Evolutionary conservation across 2,113 vertebrate genomes (phyloP), one percentile per base, ranked within the genome.

Genomic region (Herpetotheres cachinnans): DNA sequence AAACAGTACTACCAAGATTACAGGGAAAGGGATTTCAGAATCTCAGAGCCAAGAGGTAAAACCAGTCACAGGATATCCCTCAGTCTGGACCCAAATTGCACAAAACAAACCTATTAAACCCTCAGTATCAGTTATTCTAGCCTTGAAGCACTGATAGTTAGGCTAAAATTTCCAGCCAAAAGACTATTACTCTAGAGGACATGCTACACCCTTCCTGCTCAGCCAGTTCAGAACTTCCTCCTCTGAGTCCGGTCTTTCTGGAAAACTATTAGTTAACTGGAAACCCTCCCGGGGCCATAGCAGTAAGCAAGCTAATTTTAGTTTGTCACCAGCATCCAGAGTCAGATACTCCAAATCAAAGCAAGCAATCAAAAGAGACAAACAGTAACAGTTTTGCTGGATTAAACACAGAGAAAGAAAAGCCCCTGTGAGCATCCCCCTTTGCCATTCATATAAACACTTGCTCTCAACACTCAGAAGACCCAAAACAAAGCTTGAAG

Each of bases 161-260:
- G 27, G 24, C 44, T 86, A 81, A 84, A 85, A 84, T 66, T 52
- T 78, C 26, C 71, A 86, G 46, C 56, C 5, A 5, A 65, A 82
- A 83, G 32, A 77, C 56, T 54, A 56, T 70, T 67, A 86, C 89
- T 67, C 29, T 34, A 63, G 46, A 97, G 61, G 74, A 94, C 84
- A 93, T 42, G 73, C 82, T 94, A 96, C 93, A 93, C 86, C 89
- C 95, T 96, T 97, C 97, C 96, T 90, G 92, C 65, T 92, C 63
- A 93, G 79, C 16, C n/a, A 42, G 59, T 77, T 66, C n/a, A 63
- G 32, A 82, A 90, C 92, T 91, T 96, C 97, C 95, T 92, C 46
- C 76, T 78, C 59, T 4, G 19, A 61, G 25, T 29, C 16, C 11
- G 1, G 19, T 74, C 56, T 50, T 65, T 90, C 67, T 95, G 90